A percentile compares a stretch with the other conserved stretches of the same genome.
Evolutionary conservation across 2,113 vertebrate genomes (phyloP).

Genomic region (Ploceus nigricollis): DNA sequence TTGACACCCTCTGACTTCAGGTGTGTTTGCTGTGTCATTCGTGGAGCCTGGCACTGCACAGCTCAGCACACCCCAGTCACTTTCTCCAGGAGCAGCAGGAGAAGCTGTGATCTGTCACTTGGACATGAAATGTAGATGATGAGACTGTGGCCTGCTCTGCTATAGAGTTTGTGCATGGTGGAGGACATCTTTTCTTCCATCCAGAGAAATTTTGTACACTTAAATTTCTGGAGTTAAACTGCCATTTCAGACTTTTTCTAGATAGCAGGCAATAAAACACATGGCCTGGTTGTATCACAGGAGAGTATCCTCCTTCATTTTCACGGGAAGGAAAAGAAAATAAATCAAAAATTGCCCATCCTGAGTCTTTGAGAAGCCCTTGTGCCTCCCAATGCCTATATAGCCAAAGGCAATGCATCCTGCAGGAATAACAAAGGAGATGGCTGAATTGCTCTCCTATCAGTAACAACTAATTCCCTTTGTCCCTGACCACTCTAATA

Average conservation of each 20-base stretch:
- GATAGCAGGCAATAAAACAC: not conserved
- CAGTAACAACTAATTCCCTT: not conserved
- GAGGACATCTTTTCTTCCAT: not conserved
- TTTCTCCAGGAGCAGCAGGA: not conserved
- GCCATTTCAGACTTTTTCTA: not conserved
- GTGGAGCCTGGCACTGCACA: not conserved
- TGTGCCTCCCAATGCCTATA: not conserved
- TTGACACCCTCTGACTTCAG: not conserved
- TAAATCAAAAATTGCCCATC: not conserved
- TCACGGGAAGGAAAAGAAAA: not conserved
- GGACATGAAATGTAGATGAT: not conserved
- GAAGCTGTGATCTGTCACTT: not conserved
- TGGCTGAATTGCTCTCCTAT: not conserved
- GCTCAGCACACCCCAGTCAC: not conserved
- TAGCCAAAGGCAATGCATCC: not conserved
- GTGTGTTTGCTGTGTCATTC: not conserved
- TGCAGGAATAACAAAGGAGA: not conserved
- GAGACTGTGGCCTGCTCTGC: not conserved
- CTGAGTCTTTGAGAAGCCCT: not conserved
- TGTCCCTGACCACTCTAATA: not conserved
- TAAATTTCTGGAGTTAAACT: not conserved
- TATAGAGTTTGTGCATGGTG: fast-evolving
- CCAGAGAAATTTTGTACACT: not conserved
- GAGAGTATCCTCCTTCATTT: not conserved
- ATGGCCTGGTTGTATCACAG: not conserved